These are phyloP conservation scores for Scatophagus argus DNA, from an alignment of 2,113 vertebrate genomes.

Conservation along the genomic window DNA sequence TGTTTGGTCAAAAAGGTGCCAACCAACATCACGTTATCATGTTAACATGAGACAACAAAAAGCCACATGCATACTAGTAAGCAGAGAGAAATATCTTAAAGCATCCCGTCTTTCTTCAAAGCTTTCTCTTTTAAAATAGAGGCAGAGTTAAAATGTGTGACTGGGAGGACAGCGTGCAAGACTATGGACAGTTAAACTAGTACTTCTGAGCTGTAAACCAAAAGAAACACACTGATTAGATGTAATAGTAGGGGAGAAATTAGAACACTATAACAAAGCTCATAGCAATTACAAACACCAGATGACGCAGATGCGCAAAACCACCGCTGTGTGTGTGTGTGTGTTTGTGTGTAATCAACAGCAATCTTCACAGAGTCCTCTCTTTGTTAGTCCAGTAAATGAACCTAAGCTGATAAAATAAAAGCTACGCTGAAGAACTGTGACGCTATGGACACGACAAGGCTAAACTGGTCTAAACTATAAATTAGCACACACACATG, in stretches of 20 bases:
- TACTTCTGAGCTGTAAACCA: conserved; percentile 51
- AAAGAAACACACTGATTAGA: conserved; percentile 23
- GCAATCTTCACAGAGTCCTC: conserved; percentile 47
- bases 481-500: conserved; percentile 1
- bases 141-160: background rate
- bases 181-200: background rate
- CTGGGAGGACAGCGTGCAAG: background rate
- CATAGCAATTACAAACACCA: conserved; percentile 72
- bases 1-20: background rate
- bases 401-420: conserved; percentile 58
- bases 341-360: conserved; percentile 52
- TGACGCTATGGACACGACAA: conserved; percentile 18
- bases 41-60: background rate
- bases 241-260: conserved; percentile 54
- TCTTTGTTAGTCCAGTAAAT: conserved; percentile 55
- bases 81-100: background rate
- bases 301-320: conserved; percentile 73
- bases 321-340: conserved; percentile 35
- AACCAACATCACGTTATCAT: background rate
- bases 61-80: background rate
- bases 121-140: background rate
- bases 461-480: conserved; percentile 42
- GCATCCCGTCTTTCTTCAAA: background rate
- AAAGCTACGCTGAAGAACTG: conserved; percentile 39
- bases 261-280: conserved; percentile 56